These are phyloP conservation scores for Mus minutoides DNA, from an alignment of 2,797 vertebrate genomes.

Conservation along the genomic window DNA sequence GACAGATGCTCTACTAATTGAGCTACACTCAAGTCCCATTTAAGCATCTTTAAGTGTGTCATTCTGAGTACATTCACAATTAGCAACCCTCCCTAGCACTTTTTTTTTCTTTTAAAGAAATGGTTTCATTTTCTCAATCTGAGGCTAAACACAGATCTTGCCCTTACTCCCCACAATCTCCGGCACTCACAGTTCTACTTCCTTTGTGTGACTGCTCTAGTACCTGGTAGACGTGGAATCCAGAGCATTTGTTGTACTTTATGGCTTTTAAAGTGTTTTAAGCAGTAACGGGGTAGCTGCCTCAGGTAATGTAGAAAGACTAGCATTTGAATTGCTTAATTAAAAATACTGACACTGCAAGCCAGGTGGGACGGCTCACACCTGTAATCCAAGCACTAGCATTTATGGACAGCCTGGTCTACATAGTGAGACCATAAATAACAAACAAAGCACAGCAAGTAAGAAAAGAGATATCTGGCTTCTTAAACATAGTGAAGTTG, in stretches of 20 bases:
- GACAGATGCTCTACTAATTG: background rate
- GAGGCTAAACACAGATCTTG: background rate
- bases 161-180: background rate
- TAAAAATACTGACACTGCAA: background rate
- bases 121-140: slow-evolving; percentile 21
- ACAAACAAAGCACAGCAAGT: background rate
- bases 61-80: background rate
- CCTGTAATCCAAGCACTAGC: background rate
- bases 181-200: background rate
- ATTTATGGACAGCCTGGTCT: too few species aligned
- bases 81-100: background rate
- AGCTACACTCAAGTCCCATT: background rate
- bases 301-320: background rate
- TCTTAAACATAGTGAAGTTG: background rate
- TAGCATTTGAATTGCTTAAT: background rate
- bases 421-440: background rate
- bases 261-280: background rate
- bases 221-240: background rate
- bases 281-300: background rate
- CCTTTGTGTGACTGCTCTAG: background rate
- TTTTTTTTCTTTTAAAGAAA: background rate
- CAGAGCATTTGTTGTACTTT: background rate
- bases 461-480: background rate
- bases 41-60: background rate
- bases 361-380: background rate